These are phyloP conservation scores for Dyspetes luteomarginatus DNA, from an alignment of 2,888 invertebrate species.

Conservation along the genomic window DNA sequence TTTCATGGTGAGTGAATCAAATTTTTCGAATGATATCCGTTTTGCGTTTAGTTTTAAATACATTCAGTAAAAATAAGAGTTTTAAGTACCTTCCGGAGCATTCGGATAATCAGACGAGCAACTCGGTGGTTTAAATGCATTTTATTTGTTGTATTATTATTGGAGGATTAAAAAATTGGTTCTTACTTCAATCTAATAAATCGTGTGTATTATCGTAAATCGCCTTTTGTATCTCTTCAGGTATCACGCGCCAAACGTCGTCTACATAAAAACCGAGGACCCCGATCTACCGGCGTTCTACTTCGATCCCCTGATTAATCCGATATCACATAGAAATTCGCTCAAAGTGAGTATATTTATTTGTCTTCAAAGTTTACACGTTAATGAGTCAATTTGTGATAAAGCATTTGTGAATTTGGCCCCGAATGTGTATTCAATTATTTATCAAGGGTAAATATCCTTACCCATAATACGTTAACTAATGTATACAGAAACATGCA, in stretches of 20 bases:
- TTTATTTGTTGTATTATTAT: too few species aligned
- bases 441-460: too few species aligned
- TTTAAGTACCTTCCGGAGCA: too few species aligned
- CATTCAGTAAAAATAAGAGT: too few species aligned
- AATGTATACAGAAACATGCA: too few species aligned
- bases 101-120: too few species aligned
- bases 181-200: too few species aligned
- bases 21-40: slow-evolving; percentile 22
- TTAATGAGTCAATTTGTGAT: neutral
- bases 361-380: neutral
- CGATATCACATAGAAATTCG: slow-evolving; percentile 97
- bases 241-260: slow-evolving; percentile 99
- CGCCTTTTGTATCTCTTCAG: slow-evolving; percentile 86
- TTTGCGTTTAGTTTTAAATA: slow-evolving; percentile 40
- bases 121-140: too few species aligned
- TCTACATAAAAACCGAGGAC: slow-evolving; percentile 99
- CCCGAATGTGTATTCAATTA: neutral
- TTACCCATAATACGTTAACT: too few species aligned
- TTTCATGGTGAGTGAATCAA: slow-evolving; percentile 93
- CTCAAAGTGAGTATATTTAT: slow-evolving; percentile 87
- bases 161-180: too few species aligned
- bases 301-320: slow-evolving; percentile 99
- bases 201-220: too few species aligned
- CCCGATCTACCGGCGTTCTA: slow-evolving; percentile 99
- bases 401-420: neutral